phyloP scores from a whole-genome alignment of 1,140 invertebrate species.

The Lepidotrigona ventralis region DNA sequence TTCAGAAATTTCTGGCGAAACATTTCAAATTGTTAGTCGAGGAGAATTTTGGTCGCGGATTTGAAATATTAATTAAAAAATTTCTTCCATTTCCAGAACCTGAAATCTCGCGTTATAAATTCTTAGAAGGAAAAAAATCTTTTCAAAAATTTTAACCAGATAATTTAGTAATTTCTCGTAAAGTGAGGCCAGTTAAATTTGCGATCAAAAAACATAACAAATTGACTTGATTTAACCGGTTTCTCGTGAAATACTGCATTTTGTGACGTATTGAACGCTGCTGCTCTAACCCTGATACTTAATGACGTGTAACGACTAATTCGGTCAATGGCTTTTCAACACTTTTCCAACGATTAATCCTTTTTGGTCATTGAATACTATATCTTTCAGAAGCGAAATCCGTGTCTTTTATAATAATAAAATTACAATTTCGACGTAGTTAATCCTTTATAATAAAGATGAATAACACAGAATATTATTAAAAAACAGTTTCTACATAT shows the following conservation, averaged over 20 bases:
- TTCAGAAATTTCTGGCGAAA: neutral
- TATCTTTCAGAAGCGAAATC: neutral
- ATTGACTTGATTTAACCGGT: neutral
- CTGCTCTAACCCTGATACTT: neutral
- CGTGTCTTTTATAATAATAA: neutral
- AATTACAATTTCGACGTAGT: neutral
- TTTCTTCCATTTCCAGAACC: neutral
- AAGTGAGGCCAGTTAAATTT: no score
- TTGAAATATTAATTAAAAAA: neutral
- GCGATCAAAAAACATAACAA: neutral
- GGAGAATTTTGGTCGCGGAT: neutral
- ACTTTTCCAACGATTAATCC: slow-evolving; percentile 25
- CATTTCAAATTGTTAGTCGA: neutral
- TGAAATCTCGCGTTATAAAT: neutral
- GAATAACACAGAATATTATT: no score
- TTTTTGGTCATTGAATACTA: slow-evolving; percentile 1
- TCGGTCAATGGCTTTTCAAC: slow-evolving; percentile 19
- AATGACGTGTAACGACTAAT: slow-evolving; percentile 22
- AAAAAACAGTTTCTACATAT: no score
- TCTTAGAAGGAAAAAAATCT: no score
- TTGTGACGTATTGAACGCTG: neutral
- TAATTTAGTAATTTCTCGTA: neutral
- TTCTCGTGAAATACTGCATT: neutral
- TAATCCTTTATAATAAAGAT: no score
- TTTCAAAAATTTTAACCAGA: neutral